These are phyloP conservation scores for Sceloporus undulatus DNA, from an alignment of 2,113 vertebrate genomes.

Conservation along the genomic window DNA sequence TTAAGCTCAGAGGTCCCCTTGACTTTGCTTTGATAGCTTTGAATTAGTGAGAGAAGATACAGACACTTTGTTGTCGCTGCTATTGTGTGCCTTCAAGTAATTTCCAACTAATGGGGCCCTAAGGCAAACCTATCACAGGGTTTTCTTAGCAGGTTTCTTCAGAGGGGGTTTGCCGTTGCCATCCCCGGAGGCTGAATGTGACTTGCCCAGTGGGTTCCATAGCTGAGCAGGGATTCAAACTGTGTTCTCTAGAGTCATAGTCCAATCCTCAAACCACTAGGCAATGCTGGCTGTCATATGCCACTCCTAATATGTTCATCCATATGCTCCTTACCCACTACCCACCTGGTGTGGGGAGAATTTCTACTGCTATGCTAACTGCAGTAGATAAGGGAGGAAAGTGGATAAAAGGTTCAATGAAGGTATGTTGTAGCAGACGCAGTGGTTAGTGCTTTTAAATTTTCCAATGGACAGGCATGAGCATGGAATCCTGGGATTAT, in stretches of 20 bases:
- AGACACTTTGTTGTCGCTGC: not conserved
- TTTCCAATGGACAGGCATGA: not conserved
- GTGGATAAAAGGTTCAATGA: not conserved
- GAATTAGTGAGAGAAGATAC: not conserved
- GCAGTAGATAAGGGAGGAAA: not conserved
- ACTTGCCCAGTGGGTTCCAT: too few relatives aligned
- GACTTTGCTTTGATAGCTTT: not conserved
- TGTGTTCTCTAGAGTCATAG: too few relatives aligned
- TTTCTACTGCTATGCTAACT: not conserved
- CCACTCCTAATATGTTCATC: not conserved
- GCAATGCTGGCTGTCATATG: too few relatives aligned
- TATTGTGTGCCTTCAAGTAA: too few relatives aligned
- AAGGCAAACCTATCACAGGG: too few relatives aligned
- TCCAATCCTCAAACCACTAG: too few relatives aligned
- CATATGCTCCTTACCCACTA: not conserved
- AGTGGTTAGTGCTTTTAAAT: not conserved
- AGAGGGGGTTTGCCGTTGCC: too few relatives aligned
- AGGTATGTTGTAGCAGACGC: not conserved
- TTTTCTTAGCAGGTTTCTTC: too few relatives aligned
- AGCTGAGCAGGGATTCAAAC: too few relatives aligned
- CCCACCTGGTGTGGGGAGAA: not conserved
- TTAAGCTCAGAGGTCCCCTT: not conserved
- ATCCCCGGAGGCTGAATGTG: too few relatives aligned
- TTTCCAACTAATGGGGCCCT: too few relatives aligned
- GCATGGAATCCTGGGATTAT: too few relatives aligned